Evolutionary conservation across 2,888 invertebrate genomes (phyloP), one percentile per base, ranked within the genome.

Genomic region (Cantharis rufa): DNA sequence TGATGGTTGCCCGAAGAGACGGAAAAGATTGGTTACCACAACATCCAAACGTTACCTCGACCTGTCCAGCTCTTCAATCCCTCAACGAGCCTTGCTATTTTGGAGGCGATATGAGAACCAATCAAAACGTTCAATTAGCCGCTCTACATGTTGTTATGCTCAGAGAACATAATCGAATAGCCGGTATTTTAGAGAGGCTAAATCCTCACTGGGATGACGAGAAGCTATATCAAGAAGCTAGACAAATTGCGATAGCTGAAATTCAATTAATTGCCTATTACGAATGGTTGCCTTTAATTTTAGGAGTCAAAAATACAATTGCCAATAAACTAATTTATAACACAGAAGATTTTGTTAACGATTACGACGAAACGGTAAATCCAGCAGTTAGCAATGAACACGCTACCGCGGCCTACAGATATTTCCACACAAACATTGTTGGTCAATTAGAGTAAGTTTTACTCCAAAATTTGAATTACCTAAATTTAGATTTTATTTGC

Each of bases 181-280:
- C 94, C 0, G 90, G 90, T 27, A 86, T 84, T 4, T 88, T 95
- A 10, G 87, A 89, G 0, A 85, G 88, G 7, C 83, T 95, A 27
- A 96, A 96, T 87, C 94, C 94, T 0, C 93, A 93, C 79, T 95
- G 94, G 94, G 89, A 89, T 79, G 94, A 95, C 82, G 94, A 95
- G 86, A 92, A 90, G 0, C 85, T 92, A 7, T 95, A 90, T 89
- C 94, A 95, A 85, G 94, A 95, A 87, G 90, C 94, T 0, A 89
- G 94, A 69, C 90, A 92, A 61, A 94, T 95, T 73, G 88, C 91
- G 77, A 91, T 92, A 18, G 94, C 93, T 1, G 89, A 93, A 85
- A 90, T 92, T 82, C 95, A 95, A 85, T 91, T 93, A 80, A 93
- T 95, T 82, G 91, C 92, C 74, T 95, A 94, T 85, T 93, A 94